Evolutionary conservation across 2,888 invertebrate species (phyloP), one percentile per base, ranked within the genome.

Genomic region (Elysia crispata): DNA sequence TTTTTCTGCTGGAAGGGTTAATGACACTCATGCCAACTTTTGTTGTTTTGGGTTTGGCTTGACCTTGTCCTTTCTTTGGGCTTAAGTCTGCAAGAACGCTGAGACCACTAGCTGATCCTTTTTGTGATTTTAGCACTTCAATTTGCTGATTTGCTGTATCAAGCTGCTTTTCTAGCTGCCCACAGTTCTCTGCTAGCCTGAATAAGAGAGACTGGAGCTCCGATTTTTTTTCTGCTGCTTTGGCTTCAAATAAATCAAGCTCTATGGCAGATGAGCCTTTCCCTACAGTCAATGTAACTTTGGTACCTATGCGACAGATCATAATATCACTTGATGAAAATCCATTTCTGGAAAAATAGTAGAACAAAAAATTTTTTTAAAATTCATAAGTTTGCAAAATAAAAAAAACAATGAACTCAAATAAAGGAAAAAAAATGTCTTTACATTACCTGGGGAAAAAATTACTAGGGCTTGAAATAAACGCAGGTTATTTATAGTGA

Each of bases 1-100:
- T 82, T 80, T 89, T 91, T 77, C 88, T 88, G 79, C 89, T 91
- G 11, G 87, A 86, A 41, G 91, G 91, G 80, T 91, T 91, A 0
- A 91, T 77, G 18, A 88, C 88, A 86, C 90, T 91, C 91, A 91
- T 91, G 57, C 90, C 90, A 33, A 83, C 84, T 83, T 89, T 88
- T 69, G 84, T 88, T 8, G 88, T 88, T 80, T 86, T 87, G 1
- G 82, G 81, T 78, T 89, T 90, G 8, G 85, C 82, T 8, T 85
- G 82, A 75, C 82, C 84, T 30, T 76, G 78, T 62, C 85, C 86
- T 77, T 86, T 86, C 80, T 89, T 88, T 5, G 87, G 85, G 49
- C 88, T 87, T 83, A 87, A 82, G 41, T 87, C 86, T 60, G 86
- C 83, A 18, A 83, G 60, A 23, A 77, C 69, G 70, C 72, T 81